Evolutionary conservation across 1,140 invertebrate species (phyloP).

Genomic region (Sarcophaga peregrina): DNA sequence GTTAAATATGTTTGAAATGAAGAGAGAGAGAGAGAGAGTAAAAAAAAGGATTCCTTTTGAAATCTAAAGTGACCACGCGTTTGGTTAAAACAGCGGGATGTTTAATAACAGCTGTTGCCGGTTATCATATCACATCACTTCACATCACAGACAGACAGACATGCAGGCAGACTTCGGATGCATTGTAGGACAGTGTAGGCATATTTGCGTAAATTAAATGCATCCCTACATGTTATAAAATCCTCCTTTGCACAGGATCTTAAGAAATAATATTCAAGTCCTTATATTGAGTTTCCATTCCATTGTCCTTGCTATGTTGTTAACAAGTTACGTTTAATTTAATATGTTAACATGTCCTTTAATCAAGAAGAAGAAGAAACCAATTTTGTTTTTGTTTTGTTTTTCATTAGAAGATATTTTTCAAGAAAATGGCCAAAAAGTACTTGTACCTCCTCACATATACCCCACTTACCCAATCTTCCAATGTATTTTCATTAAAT

Average conservation of each 20-base stretch:
- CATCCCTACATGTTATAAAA: too few species aligned
- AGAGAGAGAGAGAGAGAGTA: too few species aligned
- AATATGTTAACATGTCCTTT: slow-evolving; percentile 18
- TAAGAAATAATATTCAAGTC: too few species aligned
- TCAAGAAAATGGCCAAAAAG: not conserved
- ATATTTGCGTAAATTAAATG: too few species aligned
- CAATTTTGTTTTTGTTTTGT: slow-evolving; percentile 6
- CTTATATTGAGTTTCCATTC: too few species aligned
- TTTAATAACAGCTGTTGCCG: not conserved
- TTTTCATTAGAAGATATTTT: slow-evolving; percentile 23
- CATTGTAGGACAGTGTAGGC: too few species aligned
- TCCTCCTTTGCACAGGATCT: too few species aligned
- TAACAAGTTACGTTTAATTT: slow-evolving; percentile 8
- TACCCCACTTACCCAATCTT: too few species aligned
- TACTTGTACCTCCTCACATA: too few species aligned
- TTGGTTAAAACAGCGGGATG: not conserved
- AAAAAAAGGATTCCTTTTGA: slow-evolving; percentile 16
- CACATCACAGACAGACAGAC: too few species aligned
- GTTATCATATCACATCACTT: not conserved
- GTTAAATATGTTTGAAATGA: not conserved
- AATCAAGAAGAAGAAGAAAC: slow-evolving; percentile 31
- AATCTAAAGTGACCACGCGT: slow-evolving; percentile 14
- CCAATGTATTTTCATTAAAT: too few species aligned
- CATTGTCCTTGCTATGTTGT: not conserved
- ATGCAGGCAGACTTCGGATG: too few species aligned